A percentile compares a stretch with the other conserved stretches of the same genome.
phyloP scores from a whole-genome alignment of 2,113 vertebrate genomes.

The Toxotes jaculatrix region DNA sequence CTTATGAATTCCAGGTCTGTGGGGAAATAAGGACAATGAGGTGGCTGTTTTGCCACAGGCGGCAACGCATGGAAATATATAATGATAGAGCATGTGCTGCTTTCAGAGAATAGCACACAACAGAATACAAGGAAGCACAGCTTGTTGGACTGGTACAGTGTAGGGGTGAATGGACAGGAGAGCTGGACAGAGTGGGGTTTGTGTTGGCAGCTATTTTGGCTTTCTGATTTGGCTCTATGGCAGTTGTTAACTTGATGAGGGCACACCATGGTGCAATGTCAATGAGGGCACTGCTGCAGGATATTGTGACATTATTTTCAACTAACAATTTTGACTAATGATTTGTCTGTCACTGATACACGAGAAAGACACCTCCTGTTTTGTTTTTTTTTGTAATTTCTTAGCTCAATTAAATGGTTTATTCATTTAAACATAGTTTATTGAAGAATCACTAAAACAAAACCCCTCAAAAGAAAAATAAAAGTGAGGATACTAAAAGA shows the following conservation, averaged over 20 bases:
- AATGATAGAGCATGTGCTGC: conserved; percentile 43
- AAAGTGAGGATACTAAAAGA: neutral
- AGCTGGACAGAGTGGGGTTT: neutral
- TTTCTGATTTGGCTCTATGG: neutral
- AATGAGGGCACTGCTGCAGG: conserved; percentile 13
- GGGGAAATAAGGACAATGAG: conserved; percentile 68
- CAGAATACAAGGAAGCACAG: conserved; percentile 18
- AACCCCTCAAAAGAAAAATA: too few relatives aligned
- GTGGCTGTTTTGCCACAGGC: conserved; percentile 57
- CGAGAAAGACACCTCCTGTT: neutral
- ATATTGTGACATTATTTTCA: conserved; percentile 13
- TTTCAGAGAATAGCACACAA: conserved; percentile 36
- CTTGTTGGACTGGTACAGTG: conserved; percentile 9
- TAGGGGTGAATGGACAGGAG: conserved; percentile 6
- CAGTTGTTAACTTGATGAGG: neutral
- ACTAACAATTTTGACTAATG: neutral
- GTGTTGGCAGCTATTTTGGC: conserved; percentile 16
- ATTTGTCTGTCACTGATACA: neutral
- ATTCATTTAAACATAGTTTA: neutral
- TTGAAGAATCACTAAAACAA: neutral
- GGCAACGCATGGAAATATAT: conserved; percentile 38
- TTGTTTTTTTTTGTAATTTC: neutral
- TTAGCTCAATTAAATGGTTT: neutral
- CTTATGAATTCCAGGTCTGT: conserved; percentile 64
- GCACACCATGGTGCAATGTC: neutral